Evolutionary conservation across 2,797 vertebrate genomes (phyloP).

Genomic region (Muscicapa striata): DNA sequence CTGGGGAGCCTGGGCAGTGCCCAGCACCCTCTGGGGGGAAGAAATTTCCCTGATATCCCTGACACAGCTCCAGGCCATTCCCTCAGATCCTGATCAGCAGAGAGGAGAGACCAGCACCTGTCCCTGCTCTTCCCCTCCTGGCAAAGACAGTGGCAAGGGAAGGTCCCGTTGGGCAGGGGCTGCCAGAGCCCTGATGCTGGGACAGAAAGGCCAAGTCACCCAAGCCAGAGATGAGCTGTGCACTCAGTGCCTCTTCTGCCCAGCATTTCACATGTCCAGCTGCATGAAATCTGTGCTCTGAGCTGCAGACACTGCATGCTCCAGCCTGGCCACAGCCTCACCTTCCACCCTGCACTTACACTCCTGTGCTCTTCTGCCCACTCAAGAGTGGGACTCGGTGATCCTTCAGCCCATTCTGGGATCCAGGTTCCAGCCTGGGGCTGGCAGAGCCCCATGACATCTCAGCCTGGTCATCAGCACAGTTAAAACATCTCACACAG

Average conservation of each 20-base stretch:
- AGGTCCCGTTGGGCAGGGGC: background rate
- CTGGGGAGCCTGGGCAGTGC: background rate
- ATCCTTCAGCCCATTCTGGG: background rate
- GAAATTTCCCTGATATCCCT: background rate
- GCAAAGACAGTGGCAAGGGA: background rate
- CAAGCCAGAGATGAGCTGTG: background rate
- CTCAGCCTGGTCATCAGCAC: no score
- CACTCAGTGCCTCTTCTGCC: background rate
- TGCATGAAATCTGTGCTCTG: background rate
- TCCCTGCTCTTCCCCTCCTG: background rate
- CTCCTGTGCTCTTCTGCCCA: rapidly evolving
- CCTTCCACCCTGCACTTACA: background rate
- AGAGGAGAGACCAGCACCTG: background rate
- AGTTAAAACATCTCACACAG: background rate
- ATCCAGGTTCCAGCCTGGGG: background rate
- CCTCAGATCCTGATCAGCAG: background rate
- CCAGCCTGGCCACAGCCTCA: background rate
- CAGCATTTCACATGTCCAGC: rapidly evolving
- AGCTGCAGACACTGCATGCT: background rate
- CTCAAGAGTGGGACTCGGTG: no score
- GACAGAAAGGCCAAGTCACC: background rate
- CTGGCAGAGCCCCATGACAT: background rate
- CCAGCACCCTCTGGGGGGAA: background rate
- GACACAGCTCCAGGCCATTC: background rate
- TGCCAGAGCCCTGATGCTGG: background rate